Base-by-base conservation (phyloP, 1,140 invertebrate genomes). In the Homalodisca vitripennis region DNA sequence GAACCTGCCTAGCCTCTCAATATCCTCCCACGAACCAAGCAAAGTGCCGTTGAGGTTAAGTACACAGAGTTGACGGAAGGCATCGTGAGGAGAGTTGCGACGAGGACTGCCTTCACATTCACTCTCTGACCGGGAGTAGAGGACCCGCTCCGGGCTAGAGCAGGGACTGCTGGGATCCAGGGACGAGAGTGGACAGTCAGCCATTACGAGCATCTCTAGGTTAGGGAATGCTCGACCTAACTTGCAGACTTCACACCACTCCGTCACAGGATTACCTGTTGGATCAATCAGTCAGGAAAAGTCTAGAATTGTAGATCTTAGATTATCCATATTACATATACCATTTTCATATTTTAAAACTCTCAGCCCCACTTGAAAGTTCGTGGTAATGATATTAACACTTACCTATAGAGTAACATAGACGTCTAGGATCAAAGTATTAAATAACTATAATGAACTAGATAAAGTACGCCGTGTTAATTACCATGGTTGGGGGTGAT, bases 21-120 rank as follows among this genome's bases (percentile, higher is more conserved):
- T 88, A 75, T 96, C 93, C 74, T 92, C 88, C 94, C 95, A 97
- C 13, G 89, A 88, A 14, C 87, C 84, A 29, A 98, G 78, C 26
- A 89, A 82, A 0, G 92, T 93, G 65, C 92, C 92, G 77, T 92
- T 94, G 20, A 97, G 82, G 78, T 95, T 95, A 12, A 97, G 82
- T 78, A 90, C 88, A 76, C 87, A 84, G 46, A 95, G 82, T 74
- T 85, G 85, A 48, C 86, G 86, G 79, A 88, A 92, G 66, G 80
- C 78, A 75, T 83, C 80, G 67, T 87, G 86, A 2, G 86, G 79
- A 17, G 82, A 81, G 20, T 68, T 74, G n/a, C 66, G 51, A 10
- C 30, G 78, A 3, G 70, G 74, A 3, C 76, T 73, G 62, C 73
- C 68, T 68, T 84, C 81, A 14, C 80, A 82, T 67, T 80, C 82